These are phyloP conservation scores for Aleiodes testaceus DNA, from an alignment of 2,888 invertebrate genomes.

Conservation along the genomic window DNA sequence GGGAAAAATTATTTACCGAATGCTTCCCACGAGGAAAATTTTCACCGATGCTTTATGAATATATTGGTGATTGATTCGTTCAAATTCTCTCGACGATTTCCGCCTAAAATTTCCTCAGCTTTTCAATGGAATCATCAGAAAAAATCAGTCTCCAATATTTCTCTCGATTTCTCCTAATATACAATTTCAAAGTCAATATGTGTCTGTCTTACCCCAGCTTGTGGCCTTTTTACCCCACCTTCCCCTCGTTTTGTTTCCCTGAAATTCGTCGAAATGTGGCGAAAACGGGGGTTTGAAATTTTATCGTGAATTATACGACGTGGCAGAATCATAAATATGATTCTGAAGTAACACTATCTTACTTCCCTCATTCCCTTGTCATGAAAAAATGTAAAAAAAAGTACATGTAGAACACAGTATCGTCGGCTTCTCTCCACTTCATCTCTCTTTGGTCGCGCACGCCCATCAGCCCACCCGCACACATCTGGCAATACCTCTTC, in stretches of 20 bases:
- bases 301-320: neutral
- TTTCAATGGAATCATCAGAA: no score
- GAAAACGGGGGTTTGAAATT: neutral
- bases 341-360: neutral
- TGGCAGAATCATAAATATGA: constrained; percentile 11
- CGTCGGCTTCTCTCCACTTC: constrained; percentile 7
- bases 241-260: no score
- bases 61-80: constrained; percentile 3
- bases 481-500: constrained; percentile 29
- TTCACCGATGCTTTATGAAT: constrained; percentile 6
- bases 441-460: constrained; percentile 29
- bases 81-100: constrained; percentile 6
- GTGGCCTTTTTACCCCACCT: no score
- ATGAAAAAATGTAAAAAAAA: neutral
- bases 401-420: neutral
- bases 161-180: no score
- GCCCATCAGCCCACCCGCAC: constrained; percentile 27
- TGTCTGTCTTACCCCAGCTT: no score
- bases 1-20: constrained; percentile 12
- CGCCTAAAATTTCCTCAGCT: no score
- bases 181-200: no score
- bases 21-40: constrained; percentile 12
- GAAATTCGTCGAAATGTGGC: no score
- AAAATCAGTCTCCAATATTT: no score
- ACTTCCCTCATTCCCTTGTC: neutral